These are phyloP conservation scores for Ecdyonurus torrentis DNA, from an alignment of 2,888 invertebrate species.

Conservation along the genomic window DNA sequence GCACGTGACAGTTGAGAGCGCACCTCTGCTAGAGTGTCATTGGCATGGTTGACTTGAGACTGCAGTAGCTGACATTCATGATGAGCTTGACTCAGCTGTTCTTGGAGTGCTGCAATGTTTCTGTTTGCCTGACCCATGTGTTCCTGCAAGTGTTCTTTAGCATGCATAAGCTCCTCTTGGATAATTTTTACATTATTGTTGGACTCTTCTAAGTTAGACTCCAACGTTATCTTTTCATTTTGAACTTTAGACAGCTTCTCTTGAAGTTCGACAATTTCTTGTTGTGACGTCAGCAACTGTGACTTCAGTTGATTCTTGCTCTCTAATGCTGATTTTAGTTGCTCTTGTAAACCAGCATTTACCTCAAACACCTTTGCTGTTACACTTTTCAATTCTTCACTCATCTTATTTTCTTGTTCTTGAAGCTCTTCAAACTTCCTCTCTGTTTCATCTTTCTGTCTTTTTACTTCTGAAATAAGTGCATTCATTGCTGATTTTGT, in stretches of 20 bases:
- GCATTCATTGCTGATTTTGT: not conserved
- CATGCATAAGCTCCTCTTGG: not conserved
- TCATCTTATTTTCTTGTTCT: not conserved
- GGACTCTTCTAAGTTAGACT: not conserved
- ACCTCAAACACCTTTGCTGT: too few relatives aligned
- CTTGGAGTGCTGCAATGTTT: not conserved
- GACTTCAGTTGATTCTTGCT: not conserved
- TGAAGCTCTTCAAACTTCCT: not conserved
- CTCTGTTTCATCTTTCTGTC: not conserved
- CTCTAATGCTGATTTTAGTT: not conserved
- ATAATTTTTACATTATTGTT: not conserved
- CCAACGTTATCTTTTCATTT: not conserved
- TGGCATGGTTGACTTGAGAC: not conserved
- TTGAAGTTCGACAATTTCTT: not conserved
- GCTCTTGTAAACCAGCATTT: not conserved
- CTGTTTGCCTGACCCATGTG: not conserved
- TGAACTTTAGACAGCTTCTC: not conserved
- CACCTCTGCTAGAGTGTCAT: not conserved
- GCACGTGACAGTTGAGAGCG: not conserved
- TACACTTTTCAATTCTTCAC: not conserved
- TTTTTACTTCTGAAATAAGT: not conserved
- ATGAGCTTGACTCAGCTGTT: not conserved
- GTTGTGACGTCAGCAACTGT: not conserved
- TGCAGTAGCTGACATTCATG: not conserved
- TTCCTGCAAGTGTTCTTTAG: constrained; percentile 3